phyloP scores from a whole-genome alignment of 2,113 vertebrate species.

The Nothoprocta perdicaria region DNA sequence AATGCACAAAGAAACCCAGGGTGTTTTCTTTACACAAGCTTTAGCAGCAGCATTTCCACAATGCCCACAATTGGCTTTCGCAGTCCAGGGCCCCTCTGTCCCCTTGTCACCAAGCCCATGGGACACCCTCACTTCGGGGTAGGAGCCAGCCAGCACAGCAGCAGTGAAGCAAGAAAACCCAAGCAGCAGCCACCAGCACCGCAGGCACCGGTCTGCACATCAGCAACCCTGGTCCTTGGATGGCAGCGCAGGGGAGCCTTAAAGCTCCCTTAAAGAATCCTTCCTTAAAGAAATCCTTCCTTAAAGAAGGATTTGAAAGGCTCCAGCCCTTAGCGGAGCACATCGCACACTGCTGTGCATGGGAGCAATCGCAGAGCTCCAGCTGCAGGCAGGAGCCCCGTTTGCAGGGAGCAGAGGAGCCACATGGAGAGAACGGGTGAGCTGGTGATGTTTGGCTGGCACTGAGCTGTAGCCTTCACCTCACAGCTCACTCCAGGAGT shows the following conservation, averaged over 20 bases:
- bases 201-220: too few relatives aligned
- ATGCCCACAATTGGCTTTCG: fast-evolving
- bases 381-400: not conserved
- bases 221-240: fast-evolving
- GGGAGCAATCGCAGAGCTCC: not conserved
- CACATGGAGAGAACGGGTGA: too few relatives aligned
- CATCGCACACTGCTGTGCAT: fast-evolving
- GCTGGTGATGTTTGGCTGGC: too few relatives aligned
- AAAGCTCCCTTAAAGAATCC: too few relatives aligned
- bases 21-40: not conserved
- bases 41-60: not conserved
- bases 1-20: fast-evolving
- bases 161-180: too few relatives aligned
- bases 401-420: too few relatives aligned
- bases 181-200: too few relatives aligned
- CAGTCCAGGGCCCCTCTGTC: fast-evolving
- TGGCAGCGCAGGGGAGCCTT: fast-evolving
- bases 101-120: fast-evolving
- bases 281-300: too few relatives aligned
- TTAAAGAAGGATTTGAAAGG: not conserved
- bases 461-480: too few relatives aligned
- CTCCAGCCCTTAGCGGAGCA: not conserved
- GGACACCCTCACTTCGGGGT: not conserved
- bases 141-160: not conserved
- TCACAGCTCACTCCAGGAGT: too few relatives aligned